A percentile compares a stretch with the other conserved stretches of the same genome.
phyloP scores from a whole-genome alignment of 1,140 invertebrate species.

The Archivesica marissinica region DNA sequence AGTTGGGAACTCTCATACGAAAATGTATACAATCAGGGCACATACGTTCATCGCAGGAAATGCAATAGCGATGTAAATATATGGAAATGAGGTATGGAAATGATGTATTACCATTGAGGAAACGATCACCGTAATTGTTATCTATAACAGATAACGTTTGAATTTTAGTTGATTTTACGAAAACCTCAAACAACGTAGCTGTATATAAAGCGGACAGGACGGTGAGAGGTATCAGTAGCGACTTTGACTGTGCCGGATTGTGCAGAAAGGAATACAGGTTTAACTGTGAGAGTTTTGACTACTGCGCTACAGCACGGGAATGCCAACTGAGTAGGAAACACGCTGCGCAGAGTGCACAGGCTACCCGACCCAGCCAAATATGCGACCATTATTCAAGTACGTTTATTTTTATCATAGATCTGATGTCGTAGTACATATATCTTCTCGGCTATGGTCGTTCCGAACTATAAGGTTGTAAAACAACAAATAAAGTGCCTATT shows the following conservation, averaged over 20 bases:
- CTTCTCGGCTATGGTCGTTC: no score
- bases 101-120: no score
- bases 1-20: no score
- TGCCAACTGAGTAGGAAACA: constrained; percentile 57
- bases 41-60: no score
- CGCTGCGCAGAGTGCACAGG: constrained; percentile 8
- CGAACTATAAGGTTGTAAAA: no score
- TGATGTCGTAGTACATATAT: no score
- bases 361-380: constrained; percentile 6
- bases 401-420: background rate
- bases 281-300: constrained; percentile 55
- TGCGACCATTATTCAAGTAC: constrained; percentile 60
- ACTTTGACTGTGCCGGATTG: constrained; percentile 25
- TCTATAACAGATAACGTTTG: no score
- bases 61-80: no score
- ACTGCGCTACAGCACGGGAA: constrained; percentile 14
- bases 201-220: constrained; percentile 47
- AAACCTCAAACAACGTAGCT: constrained; percentile 44
- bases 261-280: constrained; percentile 39
- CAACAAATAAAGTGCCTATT: no score
- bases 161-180: constrained; percentile 54
- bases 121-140: no score
- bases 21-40: no score
- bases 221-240: background rate
- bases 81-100: no score